Base-by-base conservation (phyloP, 1,140 invertebrate species). In the Pseudomyrmex concolor region DNA sequence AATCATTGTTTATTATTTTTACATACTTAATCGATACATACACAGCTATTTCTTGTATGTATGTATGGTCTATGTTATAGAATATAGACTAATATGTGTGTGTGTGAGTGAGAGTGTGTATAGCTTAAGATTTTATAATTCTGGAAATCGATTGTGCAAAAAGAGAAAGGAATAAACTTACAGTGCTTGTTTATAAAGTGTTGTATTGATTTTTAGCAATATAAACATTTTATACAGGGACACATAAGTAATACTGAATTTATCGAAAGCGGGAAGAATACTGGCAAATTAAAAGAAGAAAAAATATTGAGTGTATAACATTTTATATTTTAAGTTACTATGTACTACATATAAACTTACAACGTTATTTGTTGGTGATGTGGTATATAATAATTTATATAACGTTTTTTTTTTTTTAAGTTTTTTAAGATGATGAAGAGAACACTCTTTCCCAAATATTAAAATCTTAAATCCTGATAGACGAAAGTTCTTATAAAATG, bases 41-140 rank as follows among this genome's bases (percentile, higher is more conserved):
- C 19, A 70, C 25, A n/a, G 22, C 50, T 74, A 64, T 13, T 76
- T 57, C 34, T 68, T 45, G 12, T 84, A 59, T 63, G 59, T 63
- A 74, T 9, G 60, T 60, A 60, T 60, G 17, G 63, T 8, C 12
- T 80, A 71, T 80, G 7, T 34, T 34, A 34, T 34, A 34, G 34
- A 34, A 34, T 34, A 34, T 34, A 34, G 34, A 34, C 34, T 34
- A 43, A 57, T 57, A 45, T 50, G 48, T 63, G 34, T 67, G 17
- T 82, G 12, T 82, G 83, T 76, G 74, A 51, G 66, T 48, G 34
- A 71, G 45, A 60, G 55, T 59, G 34, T 83, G 22, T 86, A 85
- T 76, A 73, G 70, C 70, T 91, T 90, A 83, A 86, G 59, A 84
- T 90, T 86, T 91, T 91, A 78, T 87, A 86, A 88, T 60, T 43